Evolutionary conservation across 1,140 invertebrate species (phyloP).

Genomic region (Nasonia vitripennis): DNA sequence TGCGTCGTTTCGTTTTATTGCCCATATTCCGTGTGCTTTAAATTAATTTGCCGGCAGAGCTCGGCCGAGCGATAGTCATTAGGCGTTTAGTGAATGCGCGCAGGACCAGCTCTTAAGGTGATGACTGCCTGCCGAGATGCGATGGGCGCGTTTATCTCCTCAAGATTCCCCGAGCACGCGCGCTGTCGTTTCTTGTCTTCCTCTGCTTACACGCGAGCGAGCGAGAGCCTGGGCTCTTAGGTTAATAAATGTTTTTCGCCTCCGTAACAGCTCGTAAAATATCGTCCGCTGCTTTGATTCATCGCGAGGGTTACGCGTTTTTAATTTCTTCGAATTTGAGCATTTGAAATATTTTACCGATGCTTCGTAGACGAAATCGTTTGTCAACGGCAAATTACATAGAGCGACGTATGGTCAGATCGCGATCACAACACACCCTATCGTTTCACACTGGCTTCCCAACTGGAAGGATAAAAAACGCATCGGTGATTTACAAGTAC

Average conservation of each 20-base stretch:
- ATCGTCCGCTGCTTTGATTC: neutral
- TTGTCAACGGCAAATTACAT: too few species aligned
- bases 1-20: slow-evolving; percentile 23
- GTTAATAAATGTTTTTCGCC: neutral
- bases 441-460: neutral
- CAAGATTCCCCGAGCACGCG: neutral
- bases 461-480: neutral
- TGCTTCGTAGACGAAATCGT: too few species aligned
- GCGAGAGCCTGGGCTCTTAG: slow-evolving; percentile 4
- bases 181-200: neutral
- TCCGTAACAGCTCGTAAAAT: neutral
- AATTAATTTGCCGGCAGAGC: slow-evolving; percentile 34
- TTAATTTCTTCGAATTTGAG: too few species aligned
- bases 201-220: neutral
- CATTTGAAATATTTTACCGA: too few species aligned
- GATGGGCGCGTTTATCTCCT: slow-evolving; percentile 14
- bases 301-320: neutral
- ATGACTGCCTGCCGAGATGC: neutral
- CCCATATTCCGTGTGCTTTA: slow-evolving; percentile 32
- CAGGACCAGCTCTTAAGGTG: slow-evolving; percentile 15
- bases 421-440: neutral
- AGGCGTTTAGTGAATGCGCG: slow-evolving; percentile 26
- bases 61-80: neutral
- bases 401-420: neutral
- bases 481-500: neutral